These are phyloP conservation scores for Myotis myotis DNA, from an alignment of 2,797 vertebrate species.

Conservation along the genomic window DNA sequence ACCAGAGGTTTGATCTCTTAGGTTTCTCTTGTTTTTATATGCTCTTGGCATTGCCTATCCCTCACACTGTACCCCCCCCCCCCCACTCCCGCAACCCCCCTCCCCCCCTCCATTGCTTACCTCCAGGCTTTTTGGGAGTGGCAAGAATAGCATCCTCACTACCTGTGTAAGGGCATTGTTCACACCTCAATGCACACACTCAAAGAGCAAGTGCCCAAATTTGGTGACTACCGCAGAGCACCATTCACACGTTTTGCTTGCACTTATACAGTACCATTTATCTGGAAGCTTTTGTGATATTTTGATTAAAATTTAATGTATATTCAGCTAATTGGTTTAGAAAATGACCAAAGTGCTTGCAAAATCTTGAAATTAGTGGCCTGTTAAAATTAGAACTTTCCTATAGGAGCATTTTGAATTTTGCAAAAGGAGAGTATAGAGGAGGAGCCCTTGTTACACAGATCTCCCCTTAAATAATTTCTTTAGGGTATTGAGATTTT, in stretches of 20 bases:
- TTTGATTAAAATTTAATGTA: constrained; percentile 28
- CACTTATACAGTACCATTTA: background rate
- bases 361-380: background rate
- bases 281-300: constrained; percentile 28
- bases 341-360: constrained; percentile 10
- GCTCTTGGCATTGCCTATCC: background rate
- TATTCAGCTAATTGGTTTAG: constrained; percentile 19
- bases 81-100: no score
- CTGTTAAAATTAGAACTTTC: constrained; percentile 43
- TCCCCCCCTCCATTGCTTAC: background rate
- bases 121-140: constrained; percentile 41
- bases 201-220: constrained; percentile 1
- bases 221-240: background rate
- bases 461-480: constrained; percentile 8
- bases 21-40: constrained; percentile 37
- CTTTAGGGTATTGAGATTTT: constrained; percentile 42
- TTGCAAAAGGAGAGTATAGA: background rate
- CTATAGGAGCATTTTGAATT: constrained; percentile 12
- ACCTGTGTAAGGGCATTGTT: constrained; percentile 38
- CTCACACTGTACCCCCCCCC: no score
- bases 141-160: background rate
- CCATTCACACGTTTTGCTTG: constrained; percentile 39
- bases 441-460: background rate
- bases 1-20: constrained; percentile 10
- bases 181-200: constrained; percentile 1